Evolutionary conservation across 2,888 invertebrate genomes (phyloP).

Genomic region (Calephelis perditalis): DNA sequence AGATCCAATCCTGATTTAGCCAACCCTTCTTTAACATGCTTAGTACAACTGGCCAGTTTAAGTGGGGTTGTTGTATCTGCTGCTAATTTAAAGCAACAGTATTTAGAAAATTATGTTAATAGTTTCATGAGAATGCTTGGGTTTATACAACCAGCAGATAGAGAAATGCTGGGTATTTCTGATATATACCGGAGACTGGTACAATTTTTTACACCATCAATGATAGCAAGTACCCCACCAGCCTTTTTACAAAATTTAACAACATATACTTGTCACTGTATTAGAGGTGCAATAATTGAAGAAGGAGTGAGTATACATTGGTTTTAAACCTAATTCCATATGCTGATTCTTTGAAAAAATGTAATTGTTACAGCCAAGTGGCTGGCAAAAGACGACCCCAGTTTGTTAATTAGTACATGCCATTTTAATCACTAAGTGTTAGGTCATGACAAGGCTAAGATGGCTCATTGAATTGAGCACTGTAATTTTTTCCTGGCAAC

Average conservation of each 20-base stretch:
- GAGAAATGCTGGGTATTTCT: conserved; percentile 65
- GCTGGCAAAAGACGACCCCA: no score
- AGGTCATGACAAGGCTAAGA: no score
- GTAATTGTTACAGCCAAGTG: no score
- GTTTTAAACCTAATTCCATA: background rate
- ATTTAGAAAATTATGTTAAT: conserved; percentile 66
- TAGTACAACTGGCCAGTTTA: conserved; percentile 84
- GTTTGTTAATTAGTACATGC: no score
- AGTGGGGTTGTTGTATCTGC: conserved; percentile 60
- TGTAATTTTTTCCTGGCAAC: no score
- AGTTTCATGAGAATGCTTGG: conserved; percentile 65
- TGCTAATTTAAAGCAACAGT: conserved; percentile 58
- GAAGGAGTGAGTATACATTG: conserved; percentile 55
- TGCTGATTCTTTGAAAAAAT: background rate
- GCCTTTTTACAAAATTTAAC: conserved; percentile 66
- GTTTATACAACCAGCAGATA: conserved; percentile 60
- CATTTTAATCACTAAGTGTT: no score
- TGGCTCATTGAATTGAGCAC: no score
- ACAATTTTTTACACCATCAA: conserved; percentile 61
- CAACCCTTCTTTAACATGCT: conserved; percentile 87
- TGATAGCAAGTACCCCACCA: conserved; percentile 60
- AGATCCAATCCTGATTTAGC: conserved; percentile 85
- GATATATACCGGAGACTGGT: conserved; percentile 67
- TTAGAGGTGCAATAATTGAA: conserved; percentile 63
- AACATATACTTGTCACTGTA: conserved; percentile 61